Evolutionary conservation across 1,140 invertebrate genomes (phyloP), one percentile per base, ranked within the genome.

Genomic region (Heliconius eleuchia): DNA sequence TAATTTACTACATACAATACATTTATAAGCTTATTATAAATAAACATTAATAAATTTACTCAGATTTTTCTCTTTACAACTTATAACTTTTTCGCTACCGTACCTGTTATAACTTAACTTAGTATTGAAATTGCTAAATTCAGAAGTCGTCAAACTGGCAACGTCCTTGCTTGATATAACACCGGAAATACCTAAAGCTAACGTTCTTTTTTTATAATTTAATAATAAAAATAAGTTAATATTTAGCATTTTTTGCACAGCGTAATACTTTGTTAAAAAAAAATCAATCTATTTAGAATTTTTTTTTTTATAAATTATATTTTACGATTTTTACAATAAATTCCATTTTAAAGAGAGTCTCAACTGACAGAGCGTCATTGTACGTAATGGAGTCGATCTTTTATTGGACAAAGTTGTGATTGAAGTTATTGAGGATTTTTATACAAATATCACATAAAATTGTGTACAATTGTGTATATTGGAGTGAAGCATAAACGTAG

Each of bases 361-460:
- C 74, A 79, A 84, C 89, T 94, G 93, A 93, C 82, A 90, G 86
- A 94, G 94, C 94, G 93, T 95, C 94, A 95, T 93, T 91, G 90
- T 94, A 91, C 88, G 91, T 94, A 94, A 95, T 94, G 94, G 93
- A 95, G 94, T 94, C 91, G 89, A 94, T 90, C 86, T 91, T 90
- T 87, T 89, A 82, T 88, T 85, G 82, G 78, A 87, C 77, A 77
- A 80, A 87, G 80, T 89, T 89, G 83, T 88, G 84, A 88, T 87
- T 87, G 73, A 83, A 83, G 80, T 84, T 87, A 85, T 87, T 87
- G 82, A 77, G 73, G 78, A 79, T 86, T 88, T 88, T 85, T 39
- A 77, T 75, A 66, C 79, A 89, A 89, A 86, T 89, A 89, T 90
- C 87, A 91, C 85, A 83, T 82, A 87, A 90, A 90, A 86, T 85